These are phyloP conservation scores for Eueides isabella DNA, from an alignment of 1,140 invertebrate genomes.

Conservation along the genomic window DNA sequence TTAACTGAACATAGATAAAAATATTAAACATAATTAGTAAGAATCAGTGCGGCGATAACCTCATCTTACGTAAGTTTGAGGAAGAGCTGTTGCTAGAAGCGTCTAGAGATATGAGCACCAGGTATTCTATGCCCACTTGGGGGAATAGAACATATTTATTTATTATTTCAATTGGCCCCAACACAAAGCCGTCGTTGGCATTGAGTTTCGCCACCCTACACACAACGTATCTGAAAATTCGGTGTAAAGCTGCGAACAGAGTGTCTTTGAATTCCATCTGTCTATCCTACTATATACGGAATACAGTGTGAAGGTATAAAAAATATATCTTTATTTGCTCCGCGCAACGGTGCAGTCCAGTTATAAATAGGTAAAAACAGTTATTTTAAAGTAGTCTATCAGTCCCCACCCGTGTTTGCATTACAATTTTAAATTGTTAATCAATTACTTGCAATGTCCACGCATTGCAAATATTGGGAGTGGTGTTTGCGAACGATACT, in stretches of 20 bases:
- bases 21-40: conserved; percentile 52
- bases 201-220: too few species aligned
- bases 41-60: conserved; percentile 49
- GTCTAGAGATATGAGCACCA: conserved; percentile 22
- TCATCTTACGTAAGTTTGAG: conserved; percentile 37
- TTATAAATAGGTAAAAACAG: conserved; percentile 36
- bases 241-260: too few species aligned
- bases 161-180: too few species aligned
- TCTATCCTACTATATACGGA: too few species aligned
- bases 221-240: too few species aligned
- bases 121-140: too few species aligned
- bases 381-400: conserved; percentile 27
- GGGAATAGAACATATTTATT: too few species aligned
- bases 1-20: conserved; percentile 56
- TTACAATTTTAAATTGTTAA: conserved; percentile 21
- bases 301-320: too few species aligned
- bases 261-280: too few species aligned
- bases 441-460: too few species aligned
- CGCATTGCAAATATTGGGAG: conserved; percentile 41
- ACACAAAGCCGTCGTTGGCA: too few species aligned
- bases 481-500: conserved; percentile 29
- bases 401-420: conserved; percentile 31
- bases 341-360: conserved; percentile 27
- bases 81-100: conserved; percentile 31
- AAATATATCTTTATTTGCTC: conserved; percentile 32